These are phyloP conservation scores for Chelon auratus DNA, from an alignment of 2,797 vertebrate genomes.

Conservation along the genomic window DNA sequence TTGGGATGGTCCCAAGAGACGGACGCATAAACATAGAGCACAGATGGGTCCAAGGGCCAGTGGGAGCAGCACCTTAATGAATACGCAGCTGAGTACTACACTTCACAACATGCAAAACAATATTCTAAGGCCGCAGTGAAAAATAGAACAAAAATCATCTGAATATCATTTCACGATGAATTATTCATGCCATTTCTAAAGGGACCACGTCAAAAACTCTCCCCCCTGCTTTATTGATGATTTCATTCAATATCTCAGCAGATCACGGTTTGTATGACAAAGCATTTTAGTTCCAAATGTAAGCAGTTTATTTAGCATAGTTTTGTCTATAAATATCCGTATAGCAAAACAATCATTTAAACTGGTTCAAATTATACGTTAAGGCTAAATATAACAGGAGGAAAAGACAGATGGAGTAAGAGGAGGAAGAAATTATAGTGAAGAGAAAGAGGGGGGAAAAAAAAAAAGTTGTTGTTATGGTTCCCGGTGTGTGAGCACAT, in stretches of 20 bases:
- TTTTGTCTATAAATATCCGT: constrained; percentile 19
- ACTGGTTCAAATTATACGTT: constrained; percentile 37
- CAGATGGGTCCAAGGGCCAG: constrained; percentile 85
- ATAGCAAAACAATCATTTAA: constrained; percentile 28
- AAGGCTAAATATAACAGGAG: constrained; percentile 33
- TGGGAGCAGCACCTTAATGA: constrained; percentile 87
- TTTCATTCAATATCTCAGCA: constrained; percentile 78
- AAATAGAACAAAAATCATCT: constrained; percentile 80
- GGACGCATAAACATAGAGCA: constrained; percentile 82
- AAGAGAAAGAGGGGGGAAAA: not conserved
- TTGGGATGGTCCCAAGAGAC: constrained; percentile 80
- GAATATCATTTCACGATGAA: constrained; percentile 81
- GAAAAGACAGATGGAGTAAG: constrained; percentile 8
- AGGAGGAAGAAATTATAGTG: constrained; percentile 12
- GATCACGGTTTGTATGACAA: constrained; percentile 75
- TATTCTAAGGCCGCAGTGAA: constrained; percentile 77
- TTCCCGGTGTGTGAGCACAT: constrained; percentile 75
- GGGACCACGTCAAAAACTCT: constrained; percentile 77
- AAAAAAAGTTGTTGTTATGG: constrained; percentile 63
- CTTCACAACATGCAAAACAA: constrained; percentile 85
- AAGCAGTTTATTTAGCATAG: constrained; percentile 65
- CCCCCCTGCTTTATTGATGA: constrained; percentile 74
- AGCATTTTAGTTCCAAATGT: constrained; percentile 84
- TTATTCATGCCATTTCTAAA: constrained; percentile 80
- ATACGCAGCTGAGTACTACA: constrained; percentile 85